A percentile compares a stretch with the other conserved stretches of the same genome.
phyloP scores from a whole-genome alignment of 2,113 vertebrate genomes.

The Pica pica region DNA sequence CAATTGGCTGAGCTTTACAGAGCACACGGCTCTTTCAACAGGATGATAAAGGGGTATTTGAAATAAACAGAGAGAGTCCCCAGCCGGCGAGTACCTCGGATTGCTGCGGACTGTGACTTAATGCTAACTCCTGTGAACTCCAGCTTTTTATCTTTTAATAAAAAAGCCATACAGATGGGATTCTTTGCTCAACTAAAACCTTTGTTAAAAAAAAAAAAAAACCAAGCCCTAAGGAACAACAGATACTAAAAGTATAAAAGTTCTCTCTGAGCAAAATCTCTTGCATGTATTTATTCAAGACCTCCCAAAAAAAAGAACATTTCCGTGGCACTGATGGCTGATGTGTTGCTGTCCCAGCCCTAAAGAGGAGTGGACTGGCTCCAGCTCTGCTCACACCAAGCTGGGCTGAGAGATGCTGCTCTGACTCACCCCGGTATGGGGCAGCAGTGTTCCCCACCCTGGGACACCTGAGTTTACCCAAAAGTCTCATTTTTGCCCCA shows the following conservation, averaged over 20 bases:
- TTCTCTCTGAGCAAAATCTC: background rate
- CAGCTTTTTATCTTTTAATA: conserved; percentile 68
- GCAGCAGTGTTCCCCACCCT: background rate
- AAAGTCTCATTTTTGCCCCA: background rate
- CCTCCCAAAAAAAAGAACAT: background rate
- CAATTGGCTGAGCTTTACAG: conserved; percentile 66
- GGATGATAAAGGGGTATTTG: conserved; percentile 65
- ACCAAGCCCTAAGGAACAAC: background rate
- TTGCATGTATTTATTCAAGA: background rate
- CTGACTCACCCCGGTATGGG: rapidly evolving
- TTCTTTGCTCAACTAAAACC: conserved; percentile 45
- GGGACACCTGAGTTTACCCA: background rate
- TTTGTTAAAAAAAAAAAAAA: conserved; percentile 8
- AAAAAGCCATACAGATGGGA: conserved; percentile 58
- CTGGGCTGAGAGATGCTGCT: background rate
- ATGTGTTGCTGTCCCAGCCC: background rate
- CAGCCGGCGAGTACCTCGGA: conserved; percentile 52
- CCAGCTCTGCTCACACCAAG: background rate
- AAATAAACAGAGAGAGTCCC: conserved; percentile 68
- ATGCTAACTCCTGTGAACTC: conserved; percentile 65
- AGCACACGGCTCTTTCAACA: conserved; percentile 65
- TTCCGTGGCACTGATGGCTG: background rate
- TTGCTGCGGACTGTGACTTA: conserved; percentile 64
- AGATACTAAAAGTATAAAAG: conserved; percentile 1
- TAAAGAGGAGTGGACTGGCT: background rate